Percentiles rank a stretch among this genome's conserved stretches.
Evolutionary conservation across 2,888 invertebrate genomes (phyloP).

Genomic region (Cetonia aurata): DNA sequence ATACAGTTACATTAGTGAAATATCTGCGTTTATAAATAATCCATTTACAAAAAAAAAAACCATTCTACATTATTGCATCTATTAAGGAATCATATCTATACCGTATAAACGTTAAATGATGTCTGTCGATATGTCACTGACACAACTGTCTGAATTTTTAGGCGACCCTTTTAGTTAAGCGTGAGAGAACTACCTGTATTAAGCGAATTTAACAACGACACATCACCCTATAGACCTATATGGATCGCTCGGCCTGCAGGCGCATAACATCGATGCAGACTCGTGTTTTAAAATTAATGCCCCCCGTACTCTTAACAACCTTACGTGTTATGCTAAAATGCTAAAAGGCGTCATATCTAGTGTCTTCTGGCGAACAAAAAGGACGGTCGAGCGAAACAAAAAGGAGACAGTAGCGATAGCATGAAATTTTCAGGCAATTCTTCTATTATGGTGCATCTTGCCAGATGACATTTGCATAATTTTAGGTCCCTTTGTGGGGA

Average conservation of each 20-base stretch:
- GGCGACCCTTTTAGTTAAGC: slow-evolving; percentile 11
- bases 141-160: slow-evolving; percentile 22
- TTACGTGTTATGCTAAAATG: slow-evolving; percentile 5
- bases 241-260: not conserved
- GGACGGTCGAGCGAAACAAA: slow-evolving; percentile 2
- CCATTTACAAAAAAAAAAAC: not conserved
- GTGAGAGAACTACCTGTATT: slow-evolving; percentile 34
- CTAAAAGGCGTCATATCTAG: not conserved
- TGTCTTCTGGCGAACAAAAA: slow-evolving; percentile 12
- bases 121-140: slow-evolving; percentile 32
- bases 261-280: slow-evolving; percentile 17
- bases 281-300: slow-evolving; percentile 24
- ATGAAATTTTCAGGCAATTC: slow-evolving; percentile 37
- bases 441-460: slow-evolving; percentile 23
- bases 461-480: slow-evolving; percentile 36
- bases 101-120: slow-evolving; percentile 7
- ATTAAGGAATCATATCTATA: slow-evolving; percentile 19
- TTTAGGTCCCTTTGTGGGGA: slow-evolving; percentile 14
- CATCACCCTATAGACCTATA: not conserved
- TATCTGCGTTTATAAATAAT: not conserved
- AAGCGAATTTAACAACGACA: slow-evolving; percentile 26
- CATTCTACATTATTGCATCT: not conserved
- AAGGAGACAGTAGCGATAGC: slow-evolving; percentile 1
- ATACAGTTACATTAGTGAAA: not conserved
- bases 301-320: slow-evolving; percentile 1